Evolutionary conservation across 2,888 invertebrate species (phyloP), one percentile per base, ranked within the genome.

Genomic region (Pollenia amentaria): DNA sequence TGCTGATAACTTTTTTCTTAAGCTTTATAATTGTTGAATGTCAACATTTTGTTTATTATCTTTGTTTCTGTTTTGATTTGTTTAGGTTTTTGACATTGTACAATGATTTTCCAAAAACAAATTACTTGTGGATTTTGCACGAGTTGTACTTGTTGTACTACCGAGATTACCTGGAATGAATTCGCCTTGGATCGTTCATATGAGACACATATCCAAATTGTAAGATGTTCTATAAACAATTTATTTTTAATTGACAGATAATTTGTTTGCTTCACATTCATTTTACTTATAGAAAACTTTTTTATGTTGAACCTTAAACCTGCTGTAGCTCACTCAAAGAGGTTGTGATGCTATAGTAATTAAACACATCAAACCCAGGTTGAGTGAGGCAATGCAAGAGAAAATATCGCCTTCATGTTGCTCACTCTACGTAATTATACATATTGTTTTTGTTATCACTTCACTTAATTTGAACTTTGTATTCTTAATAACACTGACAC

Each of bases 291-390:
- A 29, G 29, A n/a, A n/a, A 6, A 21, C 14, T 42, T 8, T 64
- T 18, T 12, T 57, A 11, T 77, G 87, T 44, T 84, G 87, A 62
- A 73, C 55, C 72, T 87, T 87, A 84, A 84, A 81, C 87, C 48
- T 87, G 87, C 87, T 87, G 87, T 87, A 87, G 87, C 87, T 87
- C 87, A 87, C 87, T 87, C 87, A 87, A 87, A 87, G 87, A 87
- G 87, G 87, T 87, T 87, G 87, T 87, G 87, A 87, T 87, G 87
- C 62, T 87, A 87, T 87, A 87, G 87, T 87, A 87, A 87, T 84
- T 84, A 87, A 87, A 87, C 87, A 87, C 87, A 87, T 87, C 87
- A 87, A 87, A 87, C 87, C 87, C 87, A 87, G 87, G 87, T 87
- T 87, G 87, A 87, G 87, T 87, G 87, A 87, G 87, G 87, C 84